Evolutionary conservation across 2,797 vertebrate species (phyloP), one percentile per base, ranked within the genome.

Genomic region (Myiotriccus ornatus): DNA sequence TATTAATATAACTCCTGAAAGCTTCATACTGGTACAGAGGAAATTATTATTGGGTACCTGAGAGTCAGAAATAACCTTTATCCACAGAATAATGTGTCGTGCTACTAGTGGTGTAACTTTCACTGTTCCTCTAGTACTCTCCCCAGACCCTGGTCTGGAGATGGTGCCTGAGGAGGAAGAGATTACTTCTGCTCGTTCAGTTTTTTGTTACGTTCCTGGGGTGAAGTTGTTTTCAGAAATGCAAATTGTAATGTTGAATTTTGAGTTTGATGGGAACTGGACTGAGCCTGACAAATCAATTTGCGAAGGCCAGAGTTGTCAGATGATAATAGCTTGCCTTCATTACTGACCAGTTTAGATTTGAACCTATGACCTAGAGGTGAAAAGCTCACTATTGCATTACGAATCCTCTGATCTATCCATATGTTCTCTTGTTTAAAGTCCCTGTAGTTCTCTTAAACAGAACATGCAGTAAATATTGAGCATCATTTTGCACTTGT

Each of bases 321-420:
- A 77, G 52, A 47, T 75, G 24, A 6, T 73, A 44, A 63, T 74
- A 85, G 56, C 47, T 87, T 91, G n/a, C 50, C 74, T 93, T 95
- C 44, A 12, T 91, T 90, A 85, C 57, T 0, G 0, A 35, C 37
- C 32, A 25, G 81, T 93, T 81, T 78, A 71, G 53, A 39, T 81
- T 91, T 92, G 87, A 95, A 88, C 84, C 34, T 35, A 35, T 84
- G 92, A 91, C 87, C 74, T 59, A 63, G 52, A 92, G 87, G 75
- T 93, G 83, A 90, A 93, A 91, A 93, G 64, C 89, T 84, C 80
- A 73, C 56, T 46, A 67, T 43, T 87, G 57, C 62, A 47, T 89
- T 95, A 90, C 2, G 28, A 60, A 25, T 90, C 78, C 84, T 87
- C 68, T 95, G 84, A 95, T 88, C 77, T 80, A 55, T 50, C 85